Percentiles rank a stretch among this genome's conserved stretches.
phyloP scores from a whole-genome alignment of 2,888 invertebrate genomes.

The Orthosia incerta region DNA sequence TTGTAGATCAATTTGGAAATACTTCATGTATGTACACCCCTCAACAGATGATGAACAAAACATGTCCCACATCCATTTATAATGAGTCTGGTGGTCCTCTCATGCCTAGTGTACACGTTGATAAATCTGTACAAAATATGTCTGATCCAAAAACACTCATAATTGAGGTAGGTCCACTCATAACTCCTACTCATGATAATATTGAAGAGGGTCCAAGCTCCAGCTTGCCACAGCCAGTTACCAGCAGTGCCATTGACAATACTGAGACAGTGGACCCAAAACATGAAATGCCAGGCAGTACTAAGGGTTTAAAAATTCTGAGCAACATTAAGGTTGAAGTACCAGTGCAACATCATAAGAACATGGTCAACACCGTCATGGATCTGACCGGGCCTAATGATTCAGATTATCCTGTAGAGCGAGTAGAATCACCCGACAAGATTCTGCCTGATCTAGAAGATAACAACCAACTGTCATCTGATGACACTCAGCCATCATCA shows the following conservation, averaged over 20 bases:
- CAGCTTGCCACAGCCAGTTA: conserved; percentile 34
- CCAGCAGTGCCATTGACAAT: conserved; percentile 62
- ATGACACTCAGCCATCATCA: conserved; percentile 78
- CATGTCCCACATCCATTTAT: conserved; percentile 76
- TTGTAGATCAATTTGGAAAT: conserved; percentile 87
- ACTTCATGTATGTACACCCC: conserved; percentile 87
- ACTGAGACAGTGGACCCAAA: conserved; percentile 71
- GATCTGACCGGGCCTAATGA: conserved; percentile 85
- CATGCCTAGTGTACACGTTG: conserved; percentile 67
- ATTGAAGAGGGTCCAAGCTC: conserved; percentile 40
- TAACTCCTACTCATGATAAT: conserved; percentile 64
- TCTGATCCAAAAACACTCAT: conserved; percentile 84
- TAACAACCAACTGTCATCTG: conserved; percentile 76
- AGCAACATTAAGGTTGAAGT: conserved; percentile 90
- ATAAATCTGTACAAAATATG: conserved; percentile 73
- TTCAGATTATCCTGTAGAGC: conserved; percentile 76
- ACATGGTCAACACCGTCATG: conserved; percentile 86
- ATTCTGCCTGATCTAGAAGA: conserved; percentile 87
- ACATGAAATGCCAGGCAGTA: conserved; percentile 76
- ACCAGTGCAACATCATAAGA: conserved; percentile 87
- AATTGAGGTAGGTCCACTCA: conserved; percentile 86
- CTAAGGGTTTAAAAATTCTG: conserved; percentile 87
- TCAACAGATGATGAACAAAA: conserved; percentile 79
- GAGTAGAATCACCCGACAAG: conserved; percentile 80
- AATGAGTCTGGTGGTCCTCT: conserved; percentile 70